These are phyloP conservation scores for Bathybates hornii DNA, from an alignment of 2,113 vertebrate genomes.

Conservation along the genomic window DNA sequence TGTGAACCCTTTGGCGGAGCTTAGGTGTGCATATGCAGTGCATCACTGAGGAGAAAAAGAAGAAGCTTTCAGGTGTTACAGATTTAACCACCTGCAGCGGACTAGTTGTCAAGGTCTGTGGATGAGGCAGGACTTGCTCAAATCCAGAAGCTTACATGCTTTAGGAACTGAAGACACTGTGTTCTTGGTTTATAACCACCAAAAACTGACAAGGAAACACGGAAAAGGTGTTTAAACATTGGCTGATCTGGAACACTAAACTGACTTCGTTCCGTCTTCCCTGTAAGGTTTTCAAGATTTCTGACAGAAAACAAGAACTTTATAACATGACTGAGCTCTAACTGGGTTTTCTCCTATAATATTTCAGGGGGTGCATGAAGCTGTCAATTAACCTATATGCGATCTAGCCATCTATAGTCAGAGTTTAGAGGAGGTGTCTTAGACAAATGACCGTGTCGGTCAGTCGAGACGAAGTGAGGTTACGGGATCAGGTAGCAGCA, in stretches of 20 bases:
- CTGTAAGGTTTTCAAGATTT: background rate
- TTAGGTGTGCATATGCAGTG: background rate
- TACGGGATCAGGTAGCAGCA: constrained; percentile 30
- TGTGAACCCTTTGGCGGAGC: background rate
- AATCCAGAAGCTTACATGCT: background rate
- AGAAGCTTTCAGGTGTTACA: background rate
- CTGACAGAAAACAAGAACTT: background rate
- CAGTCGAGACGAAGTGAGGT: constrained; percentile 13
- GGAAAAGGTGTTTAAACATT: background rate
- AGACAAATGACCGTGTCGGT: background rate
- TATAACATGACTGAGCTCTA: background rate
- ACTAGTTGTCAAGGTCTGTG: background rate
- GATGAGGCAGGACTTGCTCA: background rate
- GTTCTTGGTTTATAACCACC: background rate
- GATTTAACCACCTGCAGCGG: background rate
- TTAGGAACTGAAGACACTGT: background rate
- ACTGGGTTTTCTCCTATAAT: background rate
- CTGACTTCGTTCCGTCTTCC: background rate
- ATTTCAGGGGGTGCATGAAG: background rate
- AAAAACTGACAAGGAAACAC: background rate
- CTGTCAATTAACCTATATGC: background rate
- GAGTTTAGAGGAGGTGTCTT: background rate
- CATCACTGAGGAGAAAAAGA: background rate
- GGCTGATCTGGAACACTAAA: background rate
- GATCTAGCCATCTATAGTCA: background rate